A percentile compares a stretch with the other conserved stretches of the same genome.
These are phyloP conservation scores for Xiphophorus maculatus DNA, from an alignment of 2,113 vertebrate genomes.

Conservation along the genomic window DNA sequence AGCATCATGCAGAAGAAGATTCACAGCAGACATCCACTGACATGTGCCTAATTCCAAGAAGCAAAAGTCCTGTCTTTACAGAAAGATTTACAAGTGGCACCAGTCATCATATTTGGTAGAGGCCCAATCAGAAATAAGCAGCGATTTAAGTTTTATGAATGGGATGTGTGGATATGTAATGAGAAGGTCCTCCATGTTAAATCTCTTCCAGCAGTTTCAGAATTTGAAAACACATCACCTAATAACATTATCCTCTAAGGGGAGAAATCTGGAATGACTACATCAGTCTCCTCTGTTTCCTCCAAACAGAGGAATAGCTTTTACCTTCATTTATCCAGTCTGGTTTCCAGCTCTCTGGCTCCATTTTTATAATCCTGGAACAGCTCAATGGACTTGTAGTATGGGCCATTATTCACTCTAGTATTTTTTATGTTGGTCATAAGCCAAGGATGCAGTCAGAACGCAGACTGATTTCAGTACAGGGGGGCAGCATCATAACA, in stretches of 20 bases:
- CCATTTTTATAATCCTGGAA: conserved; percentile 50
- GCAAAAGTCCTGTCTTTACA: conserved; percentile 21
- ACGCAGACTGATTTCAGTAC: conserved; percentile 36
- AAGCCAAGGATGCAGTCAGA: conserved; percentile 38
- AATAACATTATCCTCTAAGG: conserved; percentile 34
- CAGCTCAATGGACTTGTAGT: conserved; percentile 49
- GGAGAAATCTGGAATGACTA: conserved; percentile 34
- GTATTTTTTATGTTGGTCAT: conserved; percentile 55
- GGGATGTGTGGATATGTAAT: conserved; percentile 18
- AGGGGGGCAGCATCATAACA: conserved; percentile 16
- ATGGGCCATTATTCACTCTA: conserved; percentile 63
- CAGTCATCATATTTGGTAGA: conserved; percentile 8
- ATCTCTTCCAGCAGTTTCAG: conserved; percentile 26
- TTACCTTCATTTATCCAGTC: conserved; percentile 30
- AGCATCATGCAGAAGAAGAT: conserved; percentile 50
- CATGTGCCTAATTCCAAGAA: conserved; percentile 50
- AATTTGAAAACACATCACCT: conserved; percentile 33
- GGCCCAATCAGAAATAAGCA: conserved; percentile 23
- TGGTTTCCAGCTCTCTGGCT: conserved; percentile 45
- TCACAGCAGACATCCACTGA: conserved; percentile 21
- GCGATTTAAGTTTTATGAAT: conserved; percentile 16
- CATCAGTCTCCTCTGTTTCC: conserved; percentile 41
- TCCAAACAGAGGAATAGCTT: conserved; percentile 35
- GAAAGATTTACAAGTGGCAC: conserved; percentile 47
- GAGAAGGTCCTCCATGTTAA: conserved; percentile 6